Percentiles rank a stretch among this genome's conserved stretches.
Conservation (phyloP, 2,888 invertebrate genomes). For the Eristalis intricaria region DNA sequence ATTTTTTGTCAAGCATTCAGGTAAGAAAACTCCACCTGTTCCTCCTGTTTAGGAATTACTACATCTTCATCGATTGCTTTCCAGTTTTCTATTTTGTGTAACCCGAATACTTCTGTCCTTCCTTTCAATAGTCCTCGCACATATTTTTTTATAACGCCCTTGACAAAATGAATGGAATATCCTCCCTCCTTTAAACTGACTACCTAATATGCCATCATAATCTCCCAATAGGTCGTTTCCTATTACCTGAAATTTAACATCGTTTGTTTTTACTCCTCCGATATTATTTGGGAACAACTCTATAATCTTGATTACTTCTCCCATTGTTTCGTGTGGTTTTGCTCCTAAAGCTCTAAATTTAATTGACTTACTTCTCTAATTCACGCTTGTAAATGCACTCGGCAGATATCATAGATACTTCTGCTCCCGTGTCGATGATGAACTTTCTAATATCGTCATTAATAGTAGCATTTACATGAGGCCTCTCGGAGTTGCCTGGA, state of each 20-base stretch:
- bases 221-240: too few species aligned
- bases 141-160: background rate
- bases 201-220: too few species aligned
- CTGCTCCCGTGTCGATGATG: background rate
- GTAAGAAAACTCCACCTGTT: background rate
- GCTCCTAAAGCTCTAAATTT: background rate
- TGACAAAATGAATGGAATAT: background rate
- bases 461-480: background rate
- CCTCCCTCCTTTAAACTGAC: too few species aligned
- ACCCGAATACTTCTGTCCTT: background rate
- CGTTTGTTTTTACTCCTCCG: too few species aligned
- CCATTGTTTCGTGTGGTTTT: slow-evolving; percentile 2
- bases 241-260: too few species aligned
- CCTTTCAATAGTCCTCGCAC: background rate
- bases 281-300: slow-evolving; percentile 5
- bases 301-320: background rate
- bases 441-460: background rate
- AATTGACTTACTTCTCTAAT: too few species aligned
- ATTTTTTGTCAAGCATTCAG: background rate
- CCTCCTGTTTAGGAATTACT: background rate
- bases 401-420: background rate
- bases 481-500: background rate
- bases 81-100: background rate
- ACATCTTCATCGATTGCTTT: background rate
- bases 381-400: background rate